Base-by-base conservation (phyloP, 2,113 vertebrate species). In the Pomatorhinus ruficollis region DNA sequence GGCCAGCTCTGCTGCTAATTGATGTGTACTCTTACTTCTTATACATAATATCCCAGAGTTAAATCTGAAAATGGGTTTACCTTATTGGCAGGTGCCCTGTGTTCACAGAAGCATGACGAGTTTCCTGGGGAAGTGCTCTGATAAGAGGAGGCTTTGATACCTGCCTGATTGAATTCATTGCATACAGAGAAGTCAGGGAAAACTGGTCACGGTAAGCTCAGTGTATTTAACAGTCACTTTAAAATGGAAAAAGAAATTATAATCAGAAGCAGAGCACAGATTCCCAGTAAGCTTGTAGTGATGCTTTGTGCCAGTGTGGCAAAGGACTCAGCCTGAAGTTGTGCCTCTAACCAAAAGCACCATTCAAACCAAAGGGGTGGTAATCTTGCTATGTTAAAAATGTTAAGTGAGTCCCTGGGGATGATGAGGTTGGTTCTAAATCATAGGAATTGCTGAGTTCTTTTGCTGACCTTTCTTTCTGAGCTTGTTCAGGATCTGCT, bases 1-100 rank as follows among this genome's bases (percentile, higher is more conserved):
- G 70, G 70, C 80, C 80, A 71, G 33, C 28, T 63, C 81, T 75
- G 30, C 53, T 83, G 89, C 37, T 76, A 89, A 59, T 49, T 44
- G 68, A 35, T 27, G 74, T 77, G 64, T 91, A 78, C 59, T 78
- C 59, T 78, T 63, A 28, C 59, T 78, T 97, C 97, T 97, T 98
- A 94, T 97, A 97, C 83, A 72, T 31, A 59, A 72, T 95, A 94
- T 80, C 74, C 83, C 81, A 53, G 72, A 95, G 52, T 42, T 45
- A 57, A 77, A 52, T 17, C 30, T 18, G 65, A 69, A 69, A 79
- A 79, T 91, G 90, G 17, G 40, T 86, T 97, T 98, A 87, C 96
- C 95, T 68, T 79, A 15, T 23, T 78, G 91, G 84, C 64, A 84
- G 31, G 7, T 80, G 68, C 83, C 85, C 76, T 84, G 50, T 91